Evolutionary conservation across 2,797 vertebrate genomes (phyloP).

Genomic region (Notoglanidium macrostoma): DNA sequence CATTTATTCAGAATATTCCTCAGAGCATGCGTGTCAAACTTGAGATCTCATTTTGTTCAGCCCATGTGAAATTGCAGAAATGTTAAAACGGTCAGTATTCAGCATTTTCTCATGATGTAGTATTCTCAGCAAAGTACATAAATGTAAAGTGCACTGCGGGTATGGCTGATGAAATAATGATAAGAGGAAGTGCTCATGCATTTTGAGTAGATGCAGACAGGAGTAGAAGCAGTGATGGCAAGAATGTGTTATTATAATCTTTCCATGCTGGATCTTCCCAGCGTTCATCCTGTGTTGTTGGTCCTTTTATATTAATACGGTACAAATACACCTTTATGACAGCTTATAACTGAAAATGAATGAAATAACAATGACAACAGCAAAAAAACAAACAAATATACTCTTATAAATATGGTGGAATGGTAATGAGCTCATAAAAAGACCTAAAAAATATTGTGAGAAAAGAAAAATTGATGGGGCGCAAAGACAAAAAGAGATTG

Average conservation of each 20-base stretch:
- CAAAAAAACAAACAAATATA: background rate
- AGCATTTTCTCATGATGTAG: background rate
- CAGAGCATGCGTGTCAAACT: background rate
- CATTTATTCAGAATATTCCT: background rate
- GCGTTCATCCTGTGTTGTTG: background rate
- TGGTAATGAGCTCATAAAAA: background rate
- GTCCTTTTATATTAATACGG: background rate
- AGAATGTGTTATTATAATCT: background rate
- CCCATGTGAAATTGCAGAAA: background rate
- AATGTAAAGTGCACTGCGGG: background rate
- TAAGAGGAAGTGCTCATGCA: conserved; percentile 3
- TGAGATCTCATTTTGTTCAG: background rate
- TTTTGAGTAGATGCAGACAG: background rate
- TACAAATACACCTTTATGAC: background rate
- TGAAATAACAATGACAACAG: background rate
- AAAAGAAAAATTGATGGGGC: no score
- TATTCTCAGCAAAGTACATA: no score
- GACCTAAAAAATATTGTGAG: no score
- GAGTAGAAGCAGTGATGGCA: background rate
- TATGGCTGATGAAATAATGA: background rate
- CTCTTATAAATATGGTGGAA: background rate
- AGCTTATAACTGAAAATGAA: background rate
- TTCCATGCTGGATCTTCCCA: background rate
- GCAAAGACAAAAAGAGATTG: background rate
- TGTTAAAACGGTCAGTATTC: background rate